These are phyloP conservation scores for Pentalonia nigronervosa DNA, from an alignment of 1,140 invertebrate genomes.

Conservation along the genomic window DNA sequence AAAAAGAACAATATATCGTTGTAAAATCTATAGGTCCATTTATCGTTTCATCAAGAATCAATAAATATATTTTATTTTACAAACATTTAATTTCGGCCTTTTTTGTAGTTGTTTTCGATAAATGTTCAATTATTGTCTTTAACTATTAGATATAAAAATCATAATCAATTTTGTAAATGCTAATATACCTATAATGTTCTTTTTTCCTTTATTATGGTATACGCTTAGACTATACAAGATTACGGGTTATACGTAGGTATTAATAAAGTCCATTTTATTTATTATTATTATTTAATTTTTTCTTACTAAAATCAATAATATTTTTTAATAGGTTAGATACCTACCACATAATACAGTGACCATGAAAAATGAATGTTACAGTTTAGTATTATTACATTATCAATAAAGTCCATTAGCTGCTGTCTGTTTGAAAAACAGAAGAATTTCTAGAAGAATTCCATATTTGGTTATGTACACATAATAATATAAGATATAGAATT, in stretches of 20 bases:
- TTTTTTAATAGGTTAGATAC: background rate
- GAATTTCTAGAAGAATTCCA: background rate
- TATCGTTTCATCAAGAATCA: background rate
- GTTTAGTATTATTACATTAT: background rate
- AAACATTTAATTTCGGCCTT: background rate
- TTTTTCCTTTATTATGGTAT: too few species aligned
- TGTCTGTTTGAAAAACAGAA: background rate
- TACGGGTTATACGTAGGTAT: too few species aligned
- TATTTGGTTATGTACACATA: background rate
- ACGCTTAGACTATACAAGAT: too few species aligned
- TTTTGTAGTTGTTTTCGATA: background rate
- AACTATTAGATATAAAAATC: background rate
- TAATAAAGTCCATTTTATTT: too few species aligned
- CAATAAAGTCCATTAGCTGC: background rate
- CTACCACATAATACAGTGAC: background rate
- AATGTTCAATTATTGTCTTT: background rate
- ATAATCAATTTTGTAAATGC: too few species aligned
- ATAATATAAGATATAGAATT: background rate
- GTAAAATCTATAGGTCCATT: background rate
- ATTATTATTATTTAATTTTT: background rate
- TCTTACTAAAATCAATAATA: background rate
- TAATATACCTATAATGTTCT: too few species aligned
- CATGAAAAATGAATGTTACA: background rate
- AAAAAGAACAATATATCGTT: background rate
- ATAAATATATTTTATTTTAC: conserved; percentile 1